phyloP scores from a whole-genome alignment of 2,113 vertebrate species.

The Podilymbus podiceps region DNA sequence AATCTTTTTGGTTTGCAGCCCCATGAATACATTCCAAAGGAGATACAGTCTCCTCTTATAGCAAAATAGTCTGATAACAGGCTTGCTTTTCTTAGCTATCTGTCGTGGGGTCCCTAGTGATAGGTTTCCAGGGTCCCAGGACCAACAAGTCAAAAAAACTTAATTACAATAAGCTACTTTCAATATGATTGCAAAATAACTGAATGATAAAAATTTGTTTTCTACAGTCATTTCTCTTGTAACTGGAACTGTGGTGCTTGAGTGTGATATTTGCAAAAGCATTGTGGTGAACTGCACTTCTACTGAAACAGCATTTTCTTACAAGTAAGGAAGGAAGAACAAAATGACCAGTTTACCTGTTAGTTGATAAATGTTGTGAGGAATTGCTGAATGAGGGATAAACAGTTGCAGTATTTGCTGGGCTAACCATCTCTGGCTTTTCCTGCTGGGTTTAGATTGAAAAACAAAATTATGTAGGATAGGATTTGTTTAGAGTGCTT shows the following conservation, averaged over 20 bases:
- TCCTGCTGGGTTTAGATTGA: conserved; percentile 50
- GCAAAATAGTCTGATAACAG: neutral
- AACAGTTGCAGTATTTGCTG: neutral
- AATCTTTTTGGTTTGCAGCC: neutral
- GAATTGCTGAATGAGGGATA: neutral
- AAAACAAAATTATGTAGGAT: neutral
- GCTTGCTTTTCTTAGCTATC: neutral
- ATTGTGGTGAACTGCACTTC: neutral
- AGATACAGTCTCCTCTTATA: neutral
- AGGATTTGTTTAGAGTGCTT: neutral
- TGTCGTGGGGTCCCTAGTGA: neutral
- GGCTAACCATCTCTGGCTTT: neutral
- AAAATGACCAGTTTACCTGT: conserved; percentile 62
- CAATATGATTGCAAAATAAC: neutral
- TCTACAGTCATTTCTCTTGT: neutral
- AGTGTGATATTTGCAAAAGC: neutral
- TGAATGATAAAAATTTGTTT: neutral
- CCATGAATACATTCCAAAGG: neutral
- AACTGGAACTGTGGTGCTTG: neutral
- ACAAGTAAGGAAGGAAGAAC: neutral
- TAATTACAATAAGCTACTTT: neutral
- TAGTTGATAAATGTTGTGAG: neutral
- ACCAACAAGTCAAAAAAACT: neutral
- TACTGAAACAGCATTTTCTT: neutral
- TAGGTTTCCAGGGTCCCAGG: neutral